Evolutionary conservation across 2,797 vertebrate species (phyloP).

Genomic region (Threskiornis aethiopicus): DNA sequence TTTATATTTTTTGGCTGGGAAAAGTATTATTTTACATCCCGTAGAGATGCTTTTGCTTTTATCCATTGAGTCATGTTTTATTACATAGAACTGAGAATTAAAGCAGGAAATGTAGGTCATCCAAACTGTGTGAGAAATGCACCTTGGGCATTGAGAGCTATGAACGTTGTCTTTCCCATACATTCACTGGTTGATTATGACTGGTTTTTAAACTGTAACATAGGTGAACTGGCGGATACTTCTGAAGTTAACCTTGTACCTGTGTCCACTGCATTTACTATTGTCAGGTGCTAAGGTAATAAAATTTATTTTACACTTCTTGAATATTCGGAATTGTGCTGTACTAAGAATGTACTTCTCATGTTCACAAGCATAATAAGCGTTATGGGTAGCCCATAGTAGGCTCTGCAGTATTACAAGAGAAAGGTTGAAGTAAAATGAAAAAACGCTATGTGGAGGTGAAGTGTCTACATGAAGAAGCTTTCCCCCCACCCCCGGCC

Average conservation of each 20-base stretch:
- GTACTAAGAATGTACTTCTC: not conserved
- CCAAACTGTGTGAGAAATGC: not conserved
- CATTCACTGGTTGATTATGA: not conserved
- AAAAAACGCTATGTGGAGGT: not conserved
- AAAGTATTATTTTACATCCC: not conserved
- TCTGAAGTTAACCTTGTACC: not conserved
- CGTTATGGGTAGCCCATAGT: not conserved
- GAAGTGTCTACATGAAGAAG: not conserved
- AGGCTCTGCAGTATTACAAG: not conserved
- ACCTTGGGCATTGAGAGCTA: not conserved
- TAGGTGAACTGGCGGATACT: not conserved
- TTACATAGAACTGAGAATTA: not conserved
- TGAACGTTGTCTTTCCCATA: not conserved
- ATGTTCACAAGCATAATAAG: not conserved
- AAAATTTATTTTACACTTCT: not conserved
- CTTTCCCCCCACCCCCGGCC: too few species aligned
- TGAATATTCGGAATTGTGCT: not conserved
- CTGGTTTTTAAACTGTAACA: not conserved
- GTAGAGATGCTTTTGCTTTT: not conserved
- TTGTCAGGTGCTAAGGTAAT: not conserved
- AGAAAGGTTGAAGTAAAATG: not conserved
- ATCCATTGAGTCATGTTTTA: not conserved
- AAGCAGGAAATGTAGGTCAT: constrained; percentile 53
- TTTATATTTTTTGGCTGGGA: not conserved
- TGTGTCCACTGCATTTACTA: not conserved